Base-by-base conservation (phyloP, 2,113 vertebrate genomes). In the Triplophysa tibetana region DNA sequence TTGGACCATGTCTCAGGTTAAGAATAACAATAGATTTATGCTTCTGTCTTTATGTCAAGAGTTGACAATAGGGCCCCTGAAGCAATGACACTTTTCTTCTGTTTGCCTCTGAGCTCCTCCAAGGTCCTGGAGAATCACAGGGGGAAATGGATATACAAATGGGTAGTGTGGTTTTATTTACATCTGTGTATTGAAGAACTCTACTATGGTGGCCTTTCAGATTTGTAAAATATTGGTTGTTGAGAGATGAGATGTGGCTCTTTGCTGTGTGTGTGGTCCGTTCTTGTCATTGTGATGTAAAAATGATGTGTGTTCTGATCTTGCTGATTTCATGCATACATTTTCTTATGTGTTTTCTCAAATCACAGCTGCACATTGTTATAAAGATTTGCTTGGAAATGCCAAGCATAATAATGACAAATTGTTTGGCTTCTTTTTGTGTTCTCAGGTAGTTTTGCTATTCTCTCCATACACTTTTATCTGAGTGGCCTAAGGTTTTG, bases 241-340 rank as follows among this genome's bases (percentile, higher is more conserved):
- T 45, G 74, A 23, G 45, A 9, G 45, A 64, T 63, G 60, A 75
- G 58, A 75, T 63, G 19, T 38, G 29, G 69, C 50, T 72, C 17
- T 8, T 24, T 52, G 16, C 38, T 75, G 73, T 75, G 60, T 76
- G 74, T 77, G 74, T 77, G 74, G 74, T 65, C 74, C 63, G 43
- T 76, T 76, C 43, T 52, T 65, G 61, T 52, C 19, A 21, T 17
- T 48, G 3, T 52, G 45, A 65, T 76, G 21, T 75, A 64, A 62
- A 16, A 74, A 17, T 5, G 7, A 38, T 45, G 52, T 21, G 26
- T 41, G 29, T 60, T 33, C 54, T 60, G 29, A n/a, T 19, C 17
- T 60, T 61, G n/a, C 33, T 41, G 54, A 73, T 73, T 73, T 73
- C 33, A 60, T 41, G n/a, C n/a, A n/a, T 58, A 58, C 21, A 21